Conservation (phyloP, 2,888 invertebrate species). For the Caprella mutica region DNA sequence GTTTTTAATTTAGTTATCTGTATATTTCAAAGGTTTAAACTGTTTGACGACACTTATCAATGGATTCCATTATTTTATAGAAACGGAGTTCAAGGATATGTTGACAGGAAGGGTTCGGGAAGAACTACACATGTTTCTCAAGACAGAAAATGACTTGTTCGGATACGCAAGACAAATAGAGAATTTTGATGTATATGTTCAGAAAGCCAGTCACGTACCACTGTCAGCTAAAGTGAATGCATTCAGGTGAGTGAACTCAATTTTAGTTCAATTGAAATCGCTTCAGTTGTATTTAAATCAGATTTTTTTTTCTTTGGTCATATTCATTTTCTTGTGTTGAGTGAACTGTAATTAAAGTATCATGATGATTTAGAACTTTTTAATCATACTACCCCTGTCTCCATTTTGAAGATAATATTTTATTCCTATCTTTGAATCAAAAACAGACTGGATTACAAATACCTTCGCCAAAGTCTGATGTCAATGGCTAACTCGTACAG, state of each 20-base stretch:
- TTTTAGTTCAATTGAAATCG: too few species aligned
- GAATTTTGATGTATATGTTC: conserved; percentile 23
- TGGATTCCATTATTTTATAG: too few species aligned
- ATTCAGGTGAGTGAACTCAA: conserved; percentile 17
- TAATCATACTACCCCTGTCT: too few species aligned
- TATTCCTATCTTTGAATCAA: too few species aligned
- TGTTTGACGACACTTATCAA: neutral
- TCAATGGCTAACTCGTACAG: conserved; percentile 19
- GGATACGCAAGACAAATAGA: conserved; percentile 19
- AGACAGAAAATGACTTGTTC: conserved; percentile 13
- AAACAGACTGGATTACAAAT: conserved; percentile 28
- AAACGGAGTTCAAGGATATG: conserved; percentile 21
- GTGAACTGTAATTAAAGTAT: too few species aligned
- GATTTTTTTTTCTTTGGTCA: too few species aligned
- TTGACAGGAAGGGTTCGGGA: conserved; percentile 18
- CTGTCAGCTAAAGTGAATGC: conserved; percentile 23
- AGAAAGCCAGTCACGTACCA: conserved; percentile 29
- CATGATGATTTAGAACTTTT: too few species aligned
- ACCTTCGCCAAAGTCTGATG: conserved; percentile 25
- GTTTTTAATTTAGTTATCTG: too few species aligned
- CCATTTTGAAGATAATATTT: too few species aligned
- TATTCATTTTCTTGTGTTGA: too few species aligned
- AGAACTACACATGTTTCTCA: conserved; percentile 21
- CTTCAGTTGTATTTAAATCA: too few species aligned
- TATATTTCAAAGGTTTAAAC: too few species aligned